These are phyloP conservation scores for Centruroides vittatus DNA, from an alignment of 1,140 invertebrate species.

Conservation along the genomic window DNA sequence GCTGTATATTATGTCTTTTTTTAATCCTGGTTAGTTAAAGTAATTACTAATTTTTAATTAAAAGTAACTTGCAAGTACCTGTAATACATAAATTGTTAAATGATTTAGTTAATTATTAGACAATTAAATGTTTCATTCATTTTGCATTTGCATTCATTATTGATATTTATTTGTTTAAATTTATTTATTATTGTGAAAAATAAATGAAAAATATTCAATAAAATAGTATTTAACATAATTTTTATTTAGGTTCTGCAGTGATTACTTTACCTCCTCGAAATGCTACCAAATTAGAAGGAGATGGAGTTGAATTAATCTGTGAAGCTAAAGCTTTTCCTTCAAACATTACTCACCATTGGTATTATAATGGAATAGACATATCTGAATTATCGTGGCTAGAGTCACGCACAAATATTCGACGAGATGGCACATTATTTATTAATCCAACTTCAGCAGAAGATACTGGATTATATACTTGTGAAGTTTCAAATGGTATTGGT, in stretches of 20 bases:
- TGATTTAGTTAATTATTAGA: too few species aligned
- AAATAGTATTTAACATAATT: too few species aligned
- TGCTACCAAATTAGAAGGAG: slow-evolving; percentile 83
- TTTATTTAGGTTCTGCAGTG: slow-evolving; percentile 37
- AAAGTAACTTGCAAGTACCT: too few species aligned
- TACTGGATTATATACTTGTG: slow-evolving; percentile 84
- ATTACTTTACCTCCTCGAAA: slow-evolving; percentile 79
- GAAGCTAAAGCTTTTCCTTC: slow-evolving; percentile 86
- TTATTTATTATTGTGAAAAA: too few species aligned
- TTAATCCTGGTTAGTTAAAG: too few species aligned
- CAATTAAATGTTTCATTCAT: too few species aligned
- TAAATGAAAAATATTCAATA: too few species aligned
- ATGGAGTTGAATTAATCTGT: slow-evolving; percentile 82
- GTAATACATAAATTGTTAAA: too few species aligned
- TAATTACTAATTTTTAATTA: too few species aligned
- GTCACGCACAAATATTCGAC: slow-evolving; percentile 61
- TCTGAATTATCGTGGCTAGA: slow-evolving; percentile 43
- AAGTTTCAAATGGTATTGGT: slow-evolving; percentile 90
- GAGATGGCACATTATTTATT: slow-evolving; percentile 73
- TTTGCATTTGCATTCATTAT: too few species aligned
- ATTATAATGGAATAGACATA: slow-evolving; percentile 19
- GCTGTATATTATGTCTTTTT: too few species aligned
- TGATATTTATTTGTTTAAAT: too few species aligned
- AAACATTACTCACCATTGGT: slow-evolving; percentile 87
- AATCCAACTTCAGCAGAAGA: slow-evolving; percentile 86